phyloP scores from a whole-genome alignment of 2,113 vertebrate species.

The Pygoscelis antarcticus region DNA sequence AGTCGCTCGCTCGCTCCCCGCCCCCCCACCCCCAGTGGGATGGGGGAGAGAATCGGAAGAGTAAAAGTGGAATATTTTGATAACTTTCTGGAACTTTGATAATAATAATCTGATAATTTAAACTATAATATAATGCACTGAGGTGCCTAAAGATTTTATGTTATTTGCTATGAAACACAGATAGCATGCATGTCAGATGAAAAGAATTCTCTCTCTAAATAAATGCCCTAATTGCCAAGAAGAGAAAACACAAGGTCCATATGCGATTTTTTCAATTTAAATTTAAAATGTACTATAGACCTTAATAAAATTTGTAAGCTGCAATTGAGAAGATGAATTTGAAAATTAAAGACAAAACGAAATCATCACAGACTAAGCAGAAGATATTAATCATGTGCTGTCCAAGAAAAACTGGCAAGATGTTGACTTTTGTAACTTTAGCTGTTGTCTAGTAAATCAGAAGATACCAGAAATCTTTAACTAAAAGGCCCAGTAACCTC shows the following conservation, averaged over 20 bases:
- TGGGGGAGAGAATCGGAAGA: too few species aligned
- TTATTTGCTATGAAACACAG: not conserved
- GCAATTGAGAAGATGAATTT: not conserved
- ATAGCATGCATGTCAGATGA: not conserved
- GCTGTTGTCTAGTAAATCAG: not conserved
- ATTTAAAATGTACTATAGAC: not conserved
- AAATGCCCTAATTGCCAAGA: not conserved
- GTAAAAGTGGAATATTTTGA: too few species aligned
- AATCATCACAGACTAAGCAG: not conserved
- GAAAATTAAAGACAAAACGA: not conserved
- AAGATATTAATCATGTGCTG: not conserved
- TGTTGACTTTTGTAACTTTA: not conserved
- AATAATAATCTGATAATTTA: not conserved
- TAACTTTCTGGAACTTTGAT: not conserved
- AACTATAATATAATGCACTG: not conserved
- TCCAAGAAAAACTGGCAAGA: not conserved
- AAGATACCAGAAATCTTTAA: not conserved
- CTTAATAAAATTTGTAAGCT: not conserved
- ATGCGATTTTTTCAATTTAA: not conserved
- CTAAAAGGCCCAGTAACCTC: not conserved
- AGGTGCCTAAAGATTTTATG: not conserved
- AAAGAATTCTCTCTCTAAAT: not conserved
- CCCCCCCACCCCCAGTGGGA: too few species aligned
- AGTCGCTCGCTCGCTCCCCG: too few species aligned
- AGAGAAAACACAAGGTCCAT: not conserved